Evolutionary conservation across 1,140 invertebrate species (phyloP).

Genomic region (Drosophila repletoides): DNA sequence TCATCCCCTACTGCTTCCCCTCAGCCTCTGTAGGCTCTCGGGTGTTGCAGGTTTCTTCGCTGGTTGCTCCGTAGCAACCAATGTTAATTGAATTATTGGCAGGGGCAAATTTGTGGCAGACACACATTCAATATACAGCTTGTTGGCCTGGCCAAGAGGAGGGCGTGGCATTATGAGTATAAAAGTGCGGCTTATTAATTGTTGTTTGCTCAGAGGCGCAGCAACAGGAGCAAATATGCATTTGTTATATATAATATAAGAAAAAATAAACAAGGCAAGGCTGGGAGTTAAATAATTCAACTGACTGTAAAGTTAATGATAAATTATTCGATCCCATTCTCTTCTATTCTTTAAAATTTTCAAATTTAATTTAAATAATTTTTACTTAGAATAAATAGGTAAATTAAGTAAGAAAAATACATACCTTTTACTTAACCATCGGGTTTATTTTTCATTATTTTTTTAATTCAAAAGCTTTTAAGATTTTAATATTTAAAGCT

Average conservation of each 20-base stretch:
- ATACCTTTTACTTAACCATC: too few relatives aligned
- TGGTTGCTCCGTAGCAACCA: neutral
- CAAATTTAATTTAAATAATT: too few relatives aligned
- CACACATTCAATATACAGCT: conserved; percentile 45
- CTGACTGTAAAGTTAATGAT: neutral
- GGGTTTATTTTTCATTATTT: too few relatives aligned
- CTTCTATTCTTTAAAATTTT: too few relatives aligned
- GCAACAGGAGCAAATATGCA: neutral
- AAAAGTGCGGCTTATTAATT: conserved; percentile 45
- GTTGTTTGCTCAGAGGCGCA: conserved; percentile 46
- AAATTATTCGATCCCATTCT: too few relatives aligned
- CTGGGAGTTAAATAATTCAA: neutral
- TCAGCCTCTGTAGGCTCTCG: too few relatives aligned
- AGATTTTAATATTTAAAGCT: too few relatives aligned
- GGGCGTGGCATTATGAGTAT: conserved; percentile 26
- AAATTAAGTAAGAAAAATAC: too few relatives aligned
- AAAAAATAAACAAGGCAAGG: neutral
- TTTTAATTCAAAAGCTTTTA: neutral
- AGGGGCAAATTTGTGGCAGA: conserved; percentile 70
- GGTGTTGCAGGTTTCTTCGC: conserved; percentile 35
- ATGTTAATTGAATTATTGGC: conserved; percentile 79
- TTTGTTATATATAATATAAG: neutral
- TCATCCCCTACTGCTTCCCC: too few relatives aligned
- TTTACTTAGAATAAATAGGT: too few relatives aligned
- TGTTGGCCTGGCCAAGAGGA: neutral